Evolutionary conservation across 2,888 invertebrate genomes (phyloP), one percentile per base, ranked within the genome.

Genomic region (Bembecia ichneumoniformis): DNA sequence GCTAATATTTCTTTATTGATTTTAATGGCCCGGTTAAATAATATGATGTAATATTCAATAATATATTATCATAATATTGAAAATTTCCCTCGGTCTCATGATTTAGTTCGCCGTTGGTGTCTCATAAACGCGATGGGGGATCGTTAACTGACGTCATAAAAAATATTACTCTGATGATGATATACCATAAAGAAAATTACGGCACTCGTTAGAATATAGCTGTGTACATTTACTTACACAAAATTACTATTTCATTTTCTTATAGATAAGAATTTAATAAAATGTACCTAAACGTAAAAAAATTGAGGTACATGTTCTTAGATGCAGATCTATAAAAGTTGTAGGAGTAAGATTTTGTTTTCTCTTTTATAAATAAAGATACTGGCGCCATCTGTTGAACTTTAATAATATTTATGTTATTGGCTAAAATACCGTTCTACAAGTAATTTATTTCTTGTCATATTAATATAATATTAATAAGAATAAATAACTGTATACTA

Each of bases 71-170:
- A 47, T 35, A 36, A 49, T 49, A 46, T 35, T 44, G 47, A 48
- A 51, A 52, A 54, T 54, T 58, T 49, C 53, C 51, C 52, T 48
- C 44, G 43, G 35, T 46, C 46, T 49, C 49, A 58, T 58, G 59
- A 63, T 60, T 63, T 58, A 57, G 55, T 48, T 49, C 58, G 57
- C 62, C 54, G 54, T 64, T 53, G 54, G 56, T 52, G 57, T 44
- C 58, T 60, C 64, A 65, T 72, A 66, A 62, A 63, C 56, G 52
- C 64, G 48, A 62, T 59, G 62, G 62, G 60, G 55, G 57, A 52
- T 59, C 62, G 55, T 58, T 57, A 62, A 58, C 59, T 71, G 67
- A 66, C 65, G 64, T 69, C 68, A 68, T 73, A 68, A 70, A 67
- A 57, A 57, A 55, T 57, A 60, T 57, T 68, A 71, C 66, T 55